Base-by-base conservation (phyloP, 2,797 vertebrate genomes). In the Leucoraja ocellata region DNA sequence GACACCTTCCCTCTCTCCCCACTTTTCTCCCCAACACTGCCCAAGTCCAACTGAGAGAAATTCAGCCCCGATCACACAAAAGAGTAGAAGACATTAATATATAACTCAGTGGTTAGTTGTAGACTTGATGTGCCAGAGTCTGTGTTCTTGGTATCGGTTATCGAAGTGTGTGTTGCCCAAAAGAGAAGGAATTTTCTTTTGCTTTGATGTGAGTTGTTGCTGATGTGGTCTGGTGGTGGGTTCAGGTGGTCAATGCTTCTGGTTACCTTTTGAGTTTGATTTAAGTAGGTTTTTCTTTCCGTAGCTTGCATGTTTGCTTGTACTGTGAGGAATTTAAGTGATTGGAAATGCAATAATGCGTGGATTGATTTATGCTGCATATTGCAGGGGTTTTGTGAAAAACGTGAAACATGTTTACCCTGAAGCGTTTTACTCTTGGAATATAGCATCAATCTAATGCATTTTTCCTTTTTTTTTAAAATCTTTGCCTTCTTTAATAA, bases 401-500 rank as follows among this genome's bases (percentile, higher is more conserved):
- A 16, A n/a, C 18, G 14, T 21, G n/a, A 4, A 65, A 5, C 18
- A n/a, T 86, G 4, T 88, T n/a, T 65, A 16, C 10, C 61, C 84
- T 65, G n/a, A 65, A 88, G 8, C 61, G 8, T 32, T 18, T 65
- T 88, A 5, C 32, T n/a, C n/a, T 88, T 32, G 2, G 14, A 21
- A 14, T 14, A 8, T 36, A 0, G 18, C 61, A 88, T 88, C n/a
- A 18, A 61, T 65, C 18, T 88, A 88, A 65, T 16, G 16, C 25
- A 61, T 4, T 32, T 88, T 88, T 21, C 18, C 16, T 58, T 28
- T 86, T 28, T 88, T 88, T 88, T 88, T 63, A 0, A 65, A n/a
- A n/a, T 88, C 28, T 0, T 65, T 88, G 84, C 84, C 84, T 65
- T 88, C 84, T 88, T 14, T 88, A 61, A 61, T 21, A 65, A 88